These are phyloP conservation scores for Acanthaster planci DNA, from an alignment of 35 echinoderm and acorn worm genomes.

Conservation along the genomic window DNA sequence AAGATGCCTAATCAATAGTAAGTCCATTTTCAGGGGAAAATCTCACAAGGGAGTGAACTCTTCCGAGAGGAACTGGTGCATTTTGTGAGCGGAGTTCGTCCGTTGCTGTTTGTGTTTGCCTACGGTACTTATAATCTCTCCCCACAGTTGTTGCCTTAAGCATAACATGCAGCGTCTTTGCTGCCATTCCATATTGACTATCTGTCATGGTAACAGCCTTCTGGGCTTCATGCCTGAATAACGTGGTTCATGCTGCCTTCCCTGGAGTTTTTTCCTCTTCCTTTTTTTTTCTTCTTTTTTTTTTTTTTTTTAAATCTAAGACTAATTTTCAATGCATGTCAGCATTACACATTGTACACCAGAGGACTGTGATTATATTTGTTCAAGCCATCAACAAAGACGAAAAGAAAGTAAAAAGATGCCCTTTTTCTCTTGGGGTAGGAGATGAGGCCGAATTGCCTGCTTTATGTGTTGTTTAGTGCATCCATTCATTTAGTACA, in stretches of 20 bases:
- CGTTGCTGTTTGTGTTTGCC: no score
- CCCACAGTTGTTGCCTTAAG: background rate
- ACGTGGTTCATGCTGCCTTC: background rate
- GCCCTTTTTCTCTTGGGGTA: no score
- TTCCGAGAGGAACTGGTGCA: no score
- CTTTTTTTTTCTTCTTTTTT: background rate
- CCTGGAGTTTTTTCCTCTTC: background rate
- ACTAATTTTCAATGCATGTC: background rate
- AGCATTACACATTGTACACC: background rate
- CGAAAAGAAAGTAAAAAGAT: no score
- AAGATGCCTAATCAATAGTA: no score
- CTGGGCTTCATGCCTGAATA: no score
- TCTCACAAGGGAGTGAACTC: no score
- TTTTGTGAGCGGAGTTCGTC: no score
- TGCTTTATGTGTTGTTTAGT: no score
- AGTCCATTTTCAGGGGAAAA: no score
- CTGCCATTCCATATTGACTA: conserved; percentile 18
- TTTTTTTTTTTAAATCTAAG: background rate
- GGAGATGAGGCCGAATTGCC: no score
- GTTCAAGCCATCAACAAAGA: background rate
- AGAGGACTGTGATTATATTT: conserved; percentile 4
- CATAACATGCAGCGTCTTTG: conserved; percentile 3
- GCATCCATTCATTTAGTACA: no score
- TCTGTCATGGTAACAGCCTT: conserved; percentile 28
- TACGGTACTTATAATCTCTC: background rate